Conservation (phyloP, 2,888 invertebrate genomes). For the Keiferia lycopersicella region DNA sequence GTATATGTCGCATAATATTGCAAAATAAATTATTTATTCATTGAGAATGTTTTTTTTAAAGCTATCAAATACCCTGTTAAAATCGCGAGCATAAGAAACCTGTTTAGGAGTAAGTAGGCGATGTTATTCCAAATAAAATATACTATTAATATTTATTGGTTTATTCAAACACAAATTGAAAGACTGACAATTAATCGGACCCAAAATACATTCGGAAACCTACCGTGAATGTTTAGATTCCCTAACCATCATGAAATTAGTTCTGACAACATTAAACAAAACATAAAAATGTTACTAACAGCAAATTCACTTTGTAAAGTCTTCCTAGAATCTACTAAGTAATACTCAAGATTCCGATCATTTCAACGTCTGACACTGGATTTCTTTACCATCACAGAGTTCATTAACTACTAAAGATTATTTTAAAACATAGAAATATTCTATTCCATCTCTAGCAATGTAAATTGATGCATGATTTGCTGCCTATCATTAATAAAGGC, state of each 20-base stretch:
- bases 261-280: conserved; percentile 78
- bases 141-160: conserved; percentile 61
- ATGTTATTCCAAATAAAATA: conserved; percentile 14
- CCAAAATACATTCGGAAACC: conserved; percentile 70
- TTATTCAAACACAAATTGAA: conserved; percentile 80
- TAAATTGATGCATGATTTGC: conserved; percentile 70
- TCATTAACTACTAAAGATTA: conserved; percentile 70
- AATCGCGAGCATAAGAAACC: background rate
- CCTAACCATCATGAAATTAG: conserved; percentile 74
- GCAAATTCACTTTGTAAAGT: conserved; percentile 65
- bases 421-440: conserved; percentile 69
- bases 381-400: conserved; percentile 71
- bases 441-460: conserved; percentile 69
- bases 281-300: conserved; percentile 76
- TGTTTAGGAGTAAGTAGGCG: background rate
- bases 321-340: conserved; percentile 71
- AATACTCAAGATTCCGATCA: conserved; percentile 74
- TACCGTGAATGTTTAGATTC: conserved; percentile 58
- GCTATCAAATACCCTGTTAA: too few relatives aligned
- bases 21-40: too few relatives aligned
- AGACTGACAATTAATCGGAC: conserved; percentile 74
- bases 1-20: too few relatives aligned
- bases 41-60: too few relatives aligned
- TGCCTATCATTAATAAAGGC: conserved; percentile 65
- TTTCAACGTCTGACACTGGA: conserved; percentile 67